Conservation (phyloP, 2,888 invertebrate species). For the Perithous albicinctus region DNA sequence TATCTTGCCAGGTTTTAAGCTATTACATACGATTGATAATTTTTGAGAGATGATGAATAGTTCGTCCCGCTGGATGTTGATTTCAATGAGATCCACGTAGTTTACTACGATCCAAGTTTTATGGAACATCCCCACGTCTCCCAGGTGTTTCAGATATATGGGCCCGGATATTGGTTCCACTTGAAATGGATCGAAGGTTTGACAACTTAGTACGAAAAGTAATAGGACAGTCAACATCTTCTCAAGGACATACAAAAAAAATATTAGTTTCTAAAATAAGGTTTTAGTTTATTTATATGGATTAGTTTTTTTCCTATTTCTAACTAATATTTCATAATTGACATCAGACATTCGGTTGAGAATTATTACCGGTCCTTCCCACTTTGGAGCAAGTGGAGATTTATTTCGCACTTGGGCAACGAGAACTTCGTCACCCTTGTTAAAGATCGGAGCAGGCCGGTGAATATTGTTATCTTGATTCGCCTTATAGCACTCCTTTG, state of each 20-base stretch:
- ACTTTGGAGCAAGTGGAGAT: slow-evolving; percentile 4
- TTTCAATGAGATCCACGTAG: too few species aligned
- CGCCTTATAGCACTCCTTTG: slow-evolving; percentile 6
- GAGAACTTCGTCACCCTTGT: slow-evolving; percentile 22
- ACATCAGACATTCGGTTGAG: slow-evolving; percentile 4
- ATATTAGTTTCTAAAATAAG: neutral
- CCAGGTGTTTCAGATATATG: too few species aligned
- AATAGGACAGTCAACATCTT: neutral
- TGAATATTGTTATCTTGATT: slow-evolving; percentile 5
- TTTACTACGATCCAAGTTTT: too few species aligned
- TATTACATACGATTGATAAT: too few species aligned
- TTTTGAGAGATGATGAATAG: too few species aligned
- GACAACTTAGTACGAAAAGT: neutral
- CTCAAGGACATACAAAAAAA: neutral
- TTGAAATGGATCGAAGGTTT: too few species aligned
- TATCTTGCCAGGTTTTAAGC: too few species aligned
- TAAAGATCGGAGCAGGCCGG: neutral
- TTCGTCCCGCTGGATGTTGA: too few species aligned
- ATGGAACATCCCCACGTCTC: too few species aligned
- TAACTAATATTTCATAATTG: slow-evolving; percentile 5
- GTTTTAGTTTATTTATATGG: neutral
- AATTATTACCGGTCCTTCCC: slow-evolving; percentile 13
- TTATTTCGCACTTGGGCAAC: slow-evolving; percentile 18
- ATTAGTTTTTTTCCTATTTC: slow-evolving; percentile 21
- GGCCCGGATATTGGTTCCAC: too few species aligned